Conservation (phyloP, 2,797 vertebrate species). For the Artibeus lituratus region DNA sequence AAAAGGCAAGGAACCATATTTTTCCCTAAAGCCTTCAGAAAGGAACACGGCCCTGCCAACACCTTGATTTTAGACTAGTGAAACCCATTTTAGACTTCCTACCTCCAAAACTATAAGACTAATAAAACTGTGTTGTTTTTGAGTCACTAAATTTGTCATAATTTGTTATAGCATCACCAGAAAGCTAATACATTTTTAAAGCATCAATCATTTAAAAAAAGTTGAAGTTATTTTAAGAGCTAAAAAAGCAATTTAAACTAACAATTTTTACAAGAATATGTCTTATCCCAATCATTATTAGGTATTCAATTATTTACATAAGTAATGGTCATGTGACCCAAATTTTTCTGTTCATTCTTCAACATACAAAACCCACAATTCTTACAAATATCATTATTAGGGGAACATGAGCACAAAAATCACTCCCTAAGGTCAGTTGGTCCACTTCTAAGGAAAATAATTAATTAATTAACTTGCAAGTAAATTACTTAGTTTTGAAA, state of each 20-base stretch:
- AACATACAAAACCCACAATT: neutral
- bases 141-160: no score
- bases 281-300: neutral
- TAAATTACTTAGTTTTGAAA: neutral
- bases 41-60: no score
- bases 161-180: neutral
- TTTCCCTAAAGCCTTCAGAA: no score
- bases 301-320: neutral
- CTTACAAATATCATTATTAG: neutral
- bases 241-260: neutral
- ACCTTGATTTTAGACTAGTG: no score
- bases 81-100: no score
- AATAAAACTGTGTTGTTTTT: no score
- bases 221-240: neutral
- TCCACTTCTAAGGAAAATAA: neutral
- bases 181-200: neutral
- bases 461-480: neutral
- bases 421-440: rapidly evolving
- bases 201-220: neutral
- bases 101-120: no score
- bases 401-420: neutral
- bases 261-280: neutral
- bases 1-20: no score
- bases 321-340: neutral
- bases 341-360: neutral